These are phyloP conservation scores for Sternarchorhynchus goeldii DNA, from an alignment of 2,797 vertebrate species.

Conservation along the genomic window DNA sequence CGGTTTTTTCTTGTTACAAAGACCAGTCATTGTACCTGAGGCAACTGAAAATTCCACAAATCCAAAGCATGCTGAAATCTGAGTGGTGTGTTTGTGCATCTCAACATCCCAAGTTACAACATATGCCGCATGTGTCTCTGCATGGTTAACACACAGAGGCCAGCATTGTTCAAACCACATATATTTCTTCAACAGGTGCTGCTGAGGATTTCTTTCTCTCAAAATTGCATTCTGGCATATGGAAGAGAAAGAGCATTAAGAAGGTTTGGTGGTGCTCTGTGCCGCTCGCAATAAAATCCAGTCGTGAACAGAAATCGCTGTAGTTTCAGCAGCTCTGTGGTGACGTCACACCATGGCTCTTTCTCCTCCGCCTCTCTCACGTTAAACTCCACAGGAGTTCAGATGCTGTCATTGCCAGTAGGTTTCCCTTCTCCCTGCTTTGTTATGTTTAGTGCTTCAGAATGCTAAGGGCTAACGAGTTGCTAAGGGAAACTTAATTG, in stretches of 20 bases:
- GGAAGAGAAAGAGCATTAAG: background rate
- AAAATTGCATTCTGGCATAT: conserved; percentile 8
- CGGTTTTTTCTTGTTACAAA: conserved; percentile 5
- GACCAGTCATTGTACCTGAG: conserved; percentile 6
- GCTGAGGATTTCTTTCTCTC: background rate
- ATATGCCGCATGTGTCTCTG: conserved; percentile 6
- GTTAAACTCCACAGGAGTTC: background rate
- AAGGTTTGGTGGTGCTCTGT: background rate
- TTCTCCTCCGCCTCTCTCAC: background rate
- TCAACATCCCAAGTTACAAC: conserved; percentile 19
- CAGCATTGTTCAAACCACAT: conserved; percentile 16
- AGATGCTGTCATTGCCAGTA: conserved; percentile 20
- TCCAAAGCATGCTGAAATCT: conserved; percentile 18
- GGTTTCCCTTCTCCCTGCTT: background rate
- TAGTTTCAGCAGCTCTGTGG: conserved; percentile 1
- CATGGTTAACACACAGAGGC: background rate
- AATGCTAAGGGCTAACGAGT: background rate
- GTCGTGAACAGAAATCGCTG: background rate
- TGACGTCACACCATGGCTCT: background rate
- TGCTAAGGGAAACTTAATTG: background rate
- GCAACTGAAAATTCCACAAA: conserved; percentile 7
- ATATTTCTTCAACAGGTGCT: background rate
- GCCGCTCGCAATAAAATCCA: background rate
- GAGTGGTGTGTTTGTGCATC: conserved; percentile 21
- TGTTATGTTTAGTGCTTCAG: background rate